Percentiles rank a stretch among this genome's conserved stretches.
Evolutionary conservation across 2,113 vertebrate genomes (phyloP).

Genomic region (Passer montanus): DNA sequence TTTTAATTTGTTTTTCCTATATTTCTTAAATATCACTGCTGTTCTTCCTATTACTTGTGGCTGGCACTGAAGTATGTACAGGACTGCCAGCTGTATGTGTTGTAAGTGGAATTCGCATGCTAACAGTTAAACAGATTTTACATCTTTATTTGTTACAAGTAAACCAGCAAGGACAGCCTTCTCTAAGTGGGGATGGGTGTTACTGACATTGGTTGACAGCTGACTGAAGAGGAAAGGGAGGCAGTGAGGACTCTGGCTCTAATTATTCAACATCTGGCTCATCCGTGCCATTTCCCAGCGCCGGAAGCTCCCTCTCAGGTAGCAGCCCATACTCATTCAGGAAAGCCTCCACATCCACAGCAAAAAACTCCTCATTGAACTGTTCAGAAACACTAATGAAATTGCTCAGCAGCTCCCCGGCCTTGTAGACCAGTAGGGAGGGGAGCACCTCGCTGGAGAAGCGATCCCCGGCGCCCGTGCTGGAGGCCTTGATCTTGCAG

Average conservation of each 20-base stretch:
- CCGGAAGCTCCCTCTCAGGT: constrained; percentile 84
- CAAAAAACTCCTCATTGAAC: constrained; percentile 90
- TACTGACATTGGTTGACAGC: not conserved
- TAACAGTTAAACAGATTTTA: constrained; percentile 1
- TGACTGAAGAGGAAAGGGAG: not conserved
- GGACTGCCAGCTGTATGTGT: not conserved
- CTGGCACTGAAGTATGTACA: not conserved
- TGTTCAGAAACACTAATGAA: constrained; percentile 89
- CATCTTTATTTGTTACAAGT: not conserved
- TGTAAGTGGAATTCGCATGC: not conserved
- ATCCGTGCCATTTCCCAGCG: constrained; percentile 68
- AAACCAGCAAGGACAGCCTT: not conserved
- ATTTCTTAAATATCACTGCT: constrained; percentile 8
- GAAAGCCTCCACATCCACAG: constrained; percentile 91
- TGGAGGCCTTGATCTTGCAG: constrained; percentile 90
- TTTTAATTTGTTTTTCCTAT: not conserved
- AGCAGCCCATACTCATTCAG: constrained; percentile 94
- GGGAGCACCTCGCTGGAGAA: constrained; percentile 90
- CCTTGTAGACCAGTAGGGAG: constrained; percentile 91
- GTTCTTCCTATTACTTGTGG: not conserved
- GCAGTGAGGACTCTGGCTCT: not conserved
- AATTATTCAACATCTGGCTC: constrained; percentile 82
- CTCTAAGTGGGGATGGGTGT: constrained; percentile 47
- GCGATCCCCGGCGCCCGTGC: constrained; percentile 87
- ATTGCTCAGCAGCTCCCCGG: constrained; percentile 93